Conservation (phyloP, 1,140 invertebrate genomes). For the Megathymus violae region DNA sequence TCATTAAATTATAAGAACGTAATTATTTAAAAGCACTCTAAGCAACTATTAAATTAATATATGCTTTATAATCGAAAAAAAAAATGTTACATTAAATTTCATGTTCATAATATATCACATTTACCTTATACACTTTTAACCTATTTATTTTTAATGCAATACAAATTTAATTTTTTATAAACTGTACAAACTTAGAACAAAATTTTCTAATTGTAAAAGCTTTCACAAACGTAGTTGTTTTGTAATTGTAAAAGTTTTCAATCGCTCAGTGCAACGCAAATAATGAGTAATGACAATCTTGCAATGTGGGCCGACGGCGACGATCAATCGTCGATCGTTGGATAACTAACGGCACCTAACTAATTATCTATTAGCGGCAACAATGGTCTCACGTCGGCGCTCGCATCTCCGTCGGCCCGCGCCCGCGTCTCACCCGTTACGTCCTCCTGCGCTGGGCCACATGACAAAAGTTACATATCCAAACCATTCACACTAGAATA, state of each 20-base stretch:
- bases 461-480: constrained; percentile 30
- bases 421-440: constrained; percentile 44
- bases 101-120: no score
- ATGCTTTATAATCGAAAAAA: no score
- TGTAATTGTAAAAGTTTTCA: background rate
- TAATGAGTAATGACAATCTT: constrained; percentile 49
- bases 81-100: no score
- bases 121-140: no score
- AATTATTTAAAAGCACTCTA: background rate
- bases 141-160: no score
- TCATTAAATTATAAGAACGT: background rate
- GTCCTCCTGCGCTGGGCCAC: constrained; percentile 41
- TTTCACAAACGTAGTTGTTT: background rate
- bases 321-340: constrained; percentile 52
- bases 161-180: no score
- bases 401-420: constrained; percentile 9
- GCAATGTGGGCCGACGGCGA: constrained; percentile 56
- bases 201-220: background rate
- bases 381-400: constrained; percentile 72
- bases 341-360: constrained; percentile 73
- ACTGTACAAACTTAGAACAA: no score
- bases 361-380: constrained; percentile 79
- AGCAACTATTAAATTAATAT: no score
- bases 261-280: constrained; percentile 40
- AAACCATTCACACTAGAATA: constrained; percentile 9